Conservation (phyloP, 2,888 invertebrate species). For the Zygothrica quintamaculata region DNA sequence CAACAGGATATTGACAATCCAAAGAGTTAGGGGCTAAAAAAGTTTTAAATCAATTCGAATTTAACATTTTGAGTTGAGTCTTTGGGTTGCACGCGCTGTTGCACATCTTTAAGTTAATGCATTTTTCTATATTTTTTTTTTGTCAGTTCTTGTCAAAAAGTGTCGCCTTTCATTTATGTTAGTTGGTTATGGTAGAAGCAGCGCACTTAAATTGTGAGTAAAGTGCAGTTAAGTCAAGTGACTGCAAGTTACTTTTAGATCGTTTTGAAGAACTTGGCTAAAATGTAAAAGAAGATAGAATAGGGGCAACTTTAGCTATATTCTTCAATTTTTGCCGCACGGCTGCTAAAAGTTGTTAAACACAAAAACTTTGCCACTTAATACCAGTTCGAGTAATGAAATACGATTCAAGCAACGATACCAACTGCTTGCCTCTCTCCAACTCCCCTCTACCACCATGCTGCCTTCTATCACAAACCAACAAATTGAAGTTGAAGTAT, state of each 20-base stretch:
- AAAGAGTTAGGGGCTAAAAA: too few species aligned
- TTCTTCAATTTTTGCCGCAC: constrained; percentile 67
- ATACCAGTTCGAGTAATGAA: constrained; percentile 79
- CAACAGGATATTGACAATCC: constrained; percentile 55
- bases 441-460: constrained; percentile 16
- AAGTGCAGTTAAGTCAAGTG: constrained; percentile 76
- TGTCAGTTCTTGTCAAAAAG: constrained; percentile 40
- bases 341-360: constrained; percentile 76
- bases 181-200: constrained; percentile 9
- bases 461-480: constrained; percentile 21
- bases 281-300: too few species aligned
- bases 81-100: neutral
- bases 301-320: constrained; percentile 55
- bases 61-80: too few species aligned
- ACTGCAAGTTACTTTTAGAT: constrained; percentile 61
- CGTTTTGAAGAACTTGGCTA: too few species aligned
- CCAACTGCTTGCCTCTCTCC: constrained; percentile 5
- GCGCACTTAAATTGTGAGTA: constrained; percentile 25
- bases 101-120: constrained; percentile 44
- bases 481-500: constrained; percentile 75
- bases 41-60: too few species aligned
- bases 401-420: constrained; percentile 63
- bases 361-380: constrained; percentile 79
- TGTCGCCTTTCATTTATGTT: constrained; percentile 56
- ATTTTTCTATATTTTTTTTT: constrained; percentile 51